These are phyloP conservation scores for Platorchestia sp. DNA, from an alignment of 1,140 invertebrate species.

Conservation along the genomic window DNA sequence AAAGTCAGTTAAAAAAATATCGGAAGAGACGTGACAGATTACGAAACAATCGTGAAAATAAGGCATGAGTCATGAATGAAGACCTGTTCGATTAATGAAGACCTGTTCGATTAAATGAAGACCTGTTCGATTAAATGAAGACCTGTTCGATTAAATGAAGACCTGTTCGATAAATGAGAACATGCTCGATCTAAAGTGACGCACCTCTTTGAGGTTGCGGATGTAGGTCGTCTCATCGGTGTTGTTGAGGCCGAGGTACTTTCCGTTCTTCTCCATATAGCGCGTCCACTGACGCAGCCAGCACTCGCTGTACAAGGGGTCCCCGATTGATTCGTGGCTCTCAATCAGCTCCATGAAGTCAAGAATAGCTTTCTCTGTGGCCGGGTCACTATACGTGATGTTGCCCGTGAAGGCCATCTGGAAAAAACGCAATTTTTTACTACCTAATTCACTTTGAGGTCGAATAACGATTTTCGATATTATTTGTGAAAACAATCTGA, in stretches of 20 bases:
- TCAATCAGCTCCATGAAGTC: slow-evolving; percentile 84
- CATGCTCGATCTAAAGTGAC: slow-evolving; percentile 63
- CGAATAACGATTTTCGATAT: too few species aligned
- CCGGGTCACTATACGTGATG: slow-evolving; percentile 87
- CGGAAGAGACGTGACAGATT: too few species aligned
- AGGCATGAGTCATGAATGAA: too few species aligned
- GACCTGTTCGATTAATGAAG: too few species aligned
- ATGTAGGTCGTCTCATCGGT: slow-evolving; percentile 82
- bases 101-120: too few species aligned
- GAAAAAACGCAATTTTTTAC: slow-evolving; percentile 54
- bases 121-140: too few species aligned
- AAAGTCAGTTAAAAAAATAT: too few species aligned
- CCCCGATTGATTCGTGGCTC: slow-evolving; percentile 82
- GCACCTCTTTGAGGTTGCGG: slow-evolving; percentile 81
- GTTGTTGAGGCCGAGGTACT: slow-evolving; percentile 83
- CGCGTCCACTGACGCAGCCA: slow-evolving; percentile 89
- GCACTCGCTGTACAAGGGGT: slow-evolving; percentile 86
- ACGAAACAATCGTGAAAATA: too few species aligned
- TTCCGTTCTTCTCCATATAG: slow-evolving; percentile 82
- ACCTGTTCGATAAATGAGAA: too few species aligned
- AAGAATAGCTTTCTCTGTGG: slow-evolving; percentile 84
- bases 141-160: too few species aligned
- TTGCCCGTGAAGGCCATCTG: slow-evolving; percentile 89
- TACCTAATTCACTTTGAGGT: neutral
- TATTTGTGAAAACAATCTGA: too few species aligned